A percentile compares a stretch with the other conserved stretches of the same genome.
phyloP scores from a whole-genome alignment of 37 sponge, comb jelly and placozoan genomes.

The Bolinopsis microptera region DNA sequence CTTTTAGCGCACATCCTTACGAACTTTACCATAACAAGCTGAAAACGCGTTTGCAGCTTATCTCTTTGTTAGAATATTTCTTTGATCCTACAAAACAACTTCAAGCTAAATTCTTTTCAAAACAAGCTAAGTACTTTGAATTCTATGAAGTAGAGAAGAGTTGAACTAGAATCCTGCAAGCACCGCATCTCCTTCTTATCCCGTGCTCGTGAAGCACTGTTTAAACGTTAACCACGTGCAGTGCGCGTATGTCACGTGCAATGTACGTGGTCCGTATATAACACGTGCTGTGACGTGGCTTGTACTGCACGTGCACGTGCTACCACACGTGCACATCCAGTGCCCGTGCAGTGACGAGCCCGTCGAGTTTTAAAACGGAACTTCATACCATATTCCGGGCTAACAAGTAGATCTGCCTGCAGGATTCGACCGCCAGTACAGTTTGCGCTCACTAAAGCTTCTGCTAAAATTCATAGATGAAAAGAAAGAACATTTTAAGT shows the following conservation, averaged over 20 bases:
- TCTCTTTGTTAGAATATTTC: too few relatives aligned
- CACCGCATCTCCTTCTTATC: background rate
- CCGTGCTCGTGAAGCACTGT: background rate
- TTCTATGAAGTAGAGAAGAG: too few relatives aligned
- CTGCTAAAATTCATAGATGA: background rate
- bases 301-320: background rate
- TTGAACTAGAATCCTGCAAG: background rate
- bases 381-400: background rate
- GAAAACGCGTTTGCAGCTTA: too few relatives aligned
- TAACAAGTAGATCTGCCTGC: background rate
- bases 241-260: background rate
- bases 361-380: background rate
- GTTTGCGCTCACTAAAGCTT: slow-evolving; percentile 6
- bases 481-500: background rate
- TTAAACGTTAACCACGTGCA: background rate
- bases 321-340: background rate
- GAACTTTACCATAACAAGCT: too few relatives aligned
- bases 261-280: background rate
- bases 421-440: background rate
- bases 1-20: too few relatives aligned
- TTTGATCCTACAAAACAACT: too few relatives aligned
- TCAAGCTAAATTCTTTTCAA: too few relatives aligned
- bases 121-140: too few relatives aligned
- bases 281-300: background rate
- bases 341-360: background rate